phyloP scores from a whole-genome alignment of 2,888 invertebrate species.

The Oxycera nigricornis region DNA sequence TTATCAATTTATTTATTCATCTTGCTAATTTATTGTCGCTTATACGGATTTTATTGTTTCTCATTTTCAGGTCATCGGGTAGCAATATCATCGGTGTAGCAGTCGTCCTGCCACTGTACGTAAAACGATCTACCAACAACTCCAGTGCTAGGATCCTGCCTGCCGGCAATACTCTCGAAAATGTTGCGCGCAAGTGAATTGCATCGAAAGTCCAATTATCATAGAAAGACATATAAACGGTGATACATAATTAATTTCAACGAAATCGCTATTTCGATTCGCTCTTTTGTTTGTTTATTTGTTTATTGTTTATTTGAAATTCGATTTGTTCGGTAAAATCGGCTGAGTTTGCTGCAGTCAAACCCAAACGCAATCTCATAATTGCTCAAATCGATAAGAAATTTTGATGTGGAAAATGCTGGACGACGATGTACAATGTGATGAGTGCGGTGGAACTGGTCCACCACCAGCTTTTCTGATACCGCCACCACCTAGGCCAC shows the following conservation, averaged over 20 bases:
- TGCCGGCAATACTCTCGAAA: neutral
- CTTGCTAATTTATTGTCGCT: slow-evolving; percentile 29
- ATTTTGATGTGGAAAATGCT: slow-evolving; percentile 62
- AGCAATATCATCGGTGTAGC: neutral
- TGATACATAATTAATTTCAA: slow-evolving; percentile 16
- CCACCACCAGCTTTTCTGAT: slow-evolving; percentile 61
- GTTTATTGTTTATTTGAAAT: neutral
- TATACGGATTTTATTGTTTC: slow-evolving; percentile 25
- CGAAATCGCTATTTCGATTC: neutral
- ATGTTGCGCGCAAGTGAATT: slow-evolving; percentile 27
- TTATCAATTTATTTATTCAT: slow-evolving; percentile 37
- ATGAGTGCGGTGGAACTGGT: slow-evolving; percentile 60
- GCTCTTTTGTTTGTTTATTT: neutral
- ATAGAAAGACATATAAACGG: slow-evolving; percentile 28
- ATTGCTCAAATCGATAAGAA: neutral
- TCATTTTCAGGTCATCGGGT: slow-evolving; percentile 31
- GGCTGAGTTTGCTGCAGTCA: neutral
- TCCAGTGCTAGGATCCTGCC: neutral
- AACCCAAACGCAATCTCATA: neutral
- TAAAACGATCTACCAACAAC: neutral
- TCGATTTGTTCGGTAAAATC: neutral
- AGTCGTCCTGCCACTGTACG: neutral
- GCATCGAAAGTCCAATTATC: neutral
- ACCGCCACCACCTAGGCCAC: slow-evolving; percentile 61
- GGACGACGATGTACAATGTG: slow-evolving; percentile 58